phyloP scores from a whole-genome alignment of 2,888 invertebrate genomes.

The Cacoxenus indagator region DNA sequence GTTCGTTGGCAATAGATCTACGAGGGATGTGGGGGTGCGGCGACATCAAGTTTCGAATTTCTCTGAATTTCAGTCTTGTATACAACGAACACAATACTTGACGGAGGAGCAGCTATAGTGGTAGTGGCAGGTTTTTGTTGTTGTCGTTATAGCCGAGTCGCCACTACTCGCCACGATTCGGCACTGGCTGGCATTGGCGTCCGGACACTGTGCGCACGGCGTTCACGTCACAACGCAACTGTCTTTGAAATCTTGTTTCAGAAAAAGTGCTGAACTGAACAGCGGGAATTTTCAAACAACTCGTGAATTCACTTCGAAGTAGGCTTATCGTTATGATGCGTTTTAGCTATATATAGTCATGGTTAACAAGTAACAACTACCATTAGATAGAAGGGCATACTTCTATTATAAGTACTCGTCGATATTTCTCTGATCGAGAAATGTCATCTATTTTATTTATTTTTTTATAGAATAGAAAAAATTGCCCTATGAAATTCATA shows the following conservation, averaged over 20 bases:
- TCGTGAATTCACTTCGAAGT: too few species aligned
- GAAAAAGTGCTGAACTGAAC: too few species aligned
- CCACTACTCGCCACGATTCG: neutral
- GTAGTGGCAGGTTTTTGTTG: constrained; percentile 57
- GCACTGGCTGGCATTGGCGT: neutral
- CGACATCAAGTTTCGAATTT: constrained; percentile 51
- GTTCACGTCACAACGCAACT: neutral
- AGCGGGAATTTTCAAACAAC: too few species aligned
- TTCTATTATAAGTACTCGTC: too few species aligned
- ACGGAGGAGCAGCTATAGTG: constrained; percentile 55
- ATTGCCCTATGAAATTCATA: too few species aligned
- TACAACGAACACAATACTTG: constrained; percentile 48
- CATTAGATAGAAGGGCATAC: too few species aligned
- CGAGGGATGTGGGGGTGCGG: constrained; percentile 56
- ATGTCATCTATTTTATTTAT: too few species aligned
- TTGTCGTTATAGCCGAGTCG: constrained; percentile 38
- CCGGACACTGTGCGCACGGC: neutral
- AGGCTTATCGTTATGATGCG: too few species aligned
- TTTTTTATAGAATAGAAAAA: too few species aligned
- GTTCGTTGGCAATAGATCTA: constrained; percentile 55
- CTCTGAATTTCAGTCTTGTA: constrained; percentile 30
- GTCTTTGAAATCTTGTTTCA: neutral
- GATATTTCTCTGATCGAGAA: too few species aligned
- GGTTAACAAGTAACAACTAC: too few species aligned
- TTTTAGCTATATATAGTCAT: too few species aligned